Evolutionary conservation across 2,113 vertebrate genomes (phyloP).

Genomic region (Electrona antarctica): DNA sequence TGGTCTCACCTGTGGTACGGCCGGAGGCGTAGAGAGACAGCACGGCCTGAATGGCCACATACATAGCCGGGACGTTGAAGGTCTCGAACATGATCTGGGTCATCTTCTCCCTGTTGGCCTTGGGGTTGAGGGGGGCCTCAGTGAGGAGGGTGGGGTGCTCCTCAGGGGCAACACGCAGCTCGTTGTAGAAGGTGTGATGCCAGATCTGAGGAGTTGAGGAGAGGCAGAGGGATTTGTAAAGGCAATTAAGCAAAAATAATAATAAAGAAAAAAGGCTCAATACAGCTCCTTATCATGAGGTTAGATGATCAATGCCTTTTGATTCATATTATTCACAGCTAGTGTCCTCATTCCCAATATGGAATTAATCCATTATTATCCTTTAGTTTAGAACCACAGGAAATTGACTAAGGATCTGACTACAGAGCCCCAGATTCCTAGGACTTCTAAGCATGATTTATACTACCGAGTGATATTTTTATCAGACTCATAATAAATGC

Average conservation of each 20-base stretch:
- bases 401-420: too few species aligned
- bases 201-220: slow-evolving; percentile 70
- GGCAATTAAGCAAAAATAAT: too few species aligned
- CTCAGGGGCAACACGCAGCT: slow-evolving; percentile 88
- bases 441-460: too few species aligned
- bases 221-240: too few species aligned
- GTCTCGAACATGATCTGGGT: slow-evolving; percentile 83
- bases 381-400: too few species aligned
- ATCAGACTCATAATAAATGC: slow-evolving; percentile 41
- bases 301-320: too few species aligned
- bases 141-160: slow-evolving; percentile 88
- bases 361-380: too few species aligned
- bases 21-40: slow-evolving; percentile 82
- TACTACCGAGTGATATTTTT: slow-evolving; percentile 4
- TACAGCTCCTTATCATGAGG: too few species aligned
- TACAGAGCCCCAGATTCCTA: too few species aligned
- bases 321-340: too few species aligned
- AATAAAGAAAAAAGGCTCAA: too few species aligned
- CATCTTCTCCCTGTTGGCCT: slow-evolving; percentile 91
- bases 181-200: slow-evolving; percentile 90
- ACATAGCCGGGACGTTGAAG: slow-evolving; percentile 82
- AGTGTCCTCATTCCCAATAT: too few species aligned
- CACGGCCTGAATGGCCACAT: slow-evolving; percentile 82
- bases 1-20: slow-evolving; percentile 74
- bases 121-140: slow-evolving; percentile 87